phyloP scores from a whole-genome alignment of 2,888 invertebrate species.

The Galerucella pusilla region DNA sequence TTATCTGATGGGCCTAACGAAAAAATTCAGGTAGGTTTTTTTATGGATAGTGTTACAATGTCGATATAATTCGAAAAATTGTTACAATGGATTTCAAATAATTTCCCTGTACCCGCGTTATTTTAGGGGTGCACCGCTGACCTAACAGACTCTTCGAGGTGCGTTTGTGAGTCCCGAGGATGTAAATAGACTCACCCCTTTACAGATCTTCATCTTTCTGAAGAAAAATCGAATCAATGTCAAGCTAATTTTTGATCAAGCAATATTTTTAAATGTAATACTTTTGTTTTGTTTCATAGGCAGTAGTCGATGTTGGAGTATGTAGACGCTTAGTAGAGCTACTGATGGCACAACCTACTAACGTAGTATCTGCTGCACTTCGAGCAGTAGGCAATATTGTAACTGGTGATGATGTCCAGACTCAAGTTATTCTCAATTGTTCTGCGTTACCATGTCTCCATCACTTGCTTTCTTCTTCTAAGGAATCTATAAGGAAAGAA shows the following conservation, averaged over 20 bases:
- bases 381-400: constrained; percentile 98
- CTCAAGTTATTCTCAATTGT: constrained; percentile 89
- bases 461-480: constrained; percentile 79
- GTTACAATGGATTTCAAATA: too few species aligned
- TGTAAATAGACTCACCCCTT: too few species aligned
- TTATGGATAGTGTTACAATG: background rate
- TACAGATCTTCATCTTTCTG: too few species aligned
- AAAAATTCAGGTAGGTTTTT: constrained; percentile 76
- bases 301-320: constrained; percentile 95
- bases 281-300: constrained; percentile 65
- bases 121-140: too few species aligned
- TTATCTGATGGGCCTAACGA: constrained; percentile 97
- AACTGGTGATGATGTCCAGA: constrained; percentile 96
- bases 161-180: too few species aligned
- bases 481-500: constrained; percentile 92
- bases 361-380: constrained; percentile 90
- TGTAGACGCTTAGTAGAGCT: constrained; percentile 72
- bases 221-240: too few species aligned
- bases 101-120: too few species aligned
- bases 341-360: constrained; percentile 81
- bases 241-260: background rate
- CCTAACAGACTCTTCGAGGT: too few species aligned
- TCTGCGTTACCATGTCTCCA: constrained; percentile 86
- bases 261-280: background rate
- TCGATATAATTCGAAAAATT: too few species aligned